Conservation (phyloP, 64 coral and sea anemone genomes). For the Pachyseris speciosa region DNA sequence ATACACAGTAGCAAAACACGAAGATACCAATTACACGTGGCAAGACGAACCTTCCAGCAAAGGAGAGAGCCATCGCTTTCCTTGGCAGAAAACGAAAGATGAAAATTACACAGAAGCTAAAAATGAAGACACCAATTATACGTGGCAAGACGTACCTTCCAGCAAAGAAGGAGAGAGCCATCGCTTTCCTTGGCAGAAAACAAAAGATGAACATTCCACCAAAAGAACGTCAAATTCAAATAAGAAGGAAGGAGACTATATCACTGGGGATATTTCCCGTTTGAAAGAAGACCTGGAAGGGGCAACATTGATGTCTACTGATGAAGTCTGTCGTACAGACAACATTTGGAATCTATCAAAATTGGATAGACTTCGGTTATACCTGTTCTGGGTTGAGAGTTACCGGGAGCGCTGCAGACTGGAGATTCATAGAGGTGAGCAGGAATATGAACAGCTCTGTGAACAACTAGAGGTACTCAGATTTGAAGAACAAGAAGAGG, state of each 20-base stretch:
- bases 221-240: neutral
- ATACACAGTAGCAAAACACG: neutral
- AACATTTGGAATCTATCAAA: slow-evolving; percentile 6
- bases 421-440: slow-evolving; percentile 6
- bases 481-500: slow-evolving; percentile 31
- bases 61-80: too few relatives aligned
- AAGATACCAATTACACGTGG: too few relatives aligned
- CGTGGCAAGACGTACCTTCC: too few relatives aligned
- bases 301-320: neutral
- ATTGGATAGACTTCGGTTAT: neutral
- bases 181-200: neutral
- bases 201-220: neutral
- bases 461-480: neutral
- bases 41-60: neutral
- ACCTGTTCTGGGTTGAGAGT: slow-evolving; percentile 15
- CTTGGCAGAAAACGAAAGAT: neutral
- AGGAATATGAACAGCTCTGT: slow-evolving; percentile 33
- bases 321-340: neutral
- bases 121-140: too few relatives aligned
- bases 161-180: neutral
- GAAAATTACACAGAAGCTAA: too few relatives aligned
- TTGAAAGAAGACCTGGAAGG: slow-evolving; percentile 8
- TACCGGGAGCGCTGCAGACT: neutral
- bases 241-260: neutral
- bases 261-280: slow-evolving; percentile 14